Evolutionary conservation across 2,797 vertebrate species (phyloP).

Genomic region (Rhynchotus rufescens): DNA sequence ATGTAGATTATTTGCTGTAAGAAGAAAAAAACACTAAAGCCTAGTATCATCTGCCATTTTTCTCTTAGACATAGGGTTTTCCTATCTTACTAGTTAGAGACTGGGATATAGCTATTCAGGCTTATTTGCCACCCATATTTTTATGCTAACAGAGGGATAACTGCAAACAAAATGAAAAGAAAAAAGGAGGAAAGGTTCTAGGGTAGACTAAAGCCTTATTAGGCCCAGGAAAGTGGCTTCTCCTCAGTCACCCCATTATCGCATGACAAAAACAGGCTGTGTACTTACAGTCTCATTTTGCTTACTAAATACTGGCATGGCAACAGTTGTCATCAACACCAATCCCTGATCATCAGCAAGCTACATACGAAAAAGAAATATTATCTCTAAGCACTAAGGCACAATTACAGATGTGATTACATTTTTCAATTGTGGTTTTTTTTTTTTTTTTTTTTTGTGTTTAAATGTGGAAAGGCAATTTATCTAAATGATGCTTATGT

Average conservation of each 20-base stretch:
- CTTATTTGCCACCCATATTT: not conserved
- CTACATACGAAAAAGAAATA: conserved; percentile 79
- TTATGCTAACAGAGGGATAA: not conserved
- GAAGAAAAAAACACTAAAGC: not conserved
- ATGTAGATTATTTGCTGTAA: not conserved
- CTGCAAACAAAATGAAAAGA: not conserved
- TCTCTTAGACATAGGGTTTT: not conserved
- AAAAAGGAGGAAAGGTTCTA: not conserved
- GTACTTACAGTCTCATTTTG: conserved; percentile 97
- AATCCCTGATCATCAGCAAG: conserved; percentile 88
- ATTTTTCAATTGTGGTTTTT: not conserved
- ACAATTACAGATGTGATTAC: not conserved
- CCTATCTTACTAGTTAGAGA: not conserved
- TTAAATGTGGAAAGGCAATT: not conserved
- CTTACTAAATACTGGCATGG: conserved; percentile 99
- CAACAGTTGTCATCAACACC: conserved; percentile 94
- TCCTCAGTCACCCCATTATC: not conserved
- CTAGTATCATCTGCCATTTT: not conserved
- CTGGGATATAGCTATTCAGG: not conserved
- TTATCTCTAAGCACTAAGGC: conserved; percentile 16
- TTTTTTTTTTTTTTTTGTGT: not conserved
- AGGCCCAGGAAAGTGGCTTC: not conserved
- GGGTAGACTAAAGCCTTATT: not conserved
- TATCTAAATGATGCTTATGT: not conserved
- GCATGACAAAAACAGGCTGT: not conserved